A percentile compares a stretch with the other conserved stretches of the same genome.
These are phyloP conservation scores for Papilio aristodemus DNA, from an alignment of 1,140 invertebrate species.

Conservation along the genomic window DNA sequence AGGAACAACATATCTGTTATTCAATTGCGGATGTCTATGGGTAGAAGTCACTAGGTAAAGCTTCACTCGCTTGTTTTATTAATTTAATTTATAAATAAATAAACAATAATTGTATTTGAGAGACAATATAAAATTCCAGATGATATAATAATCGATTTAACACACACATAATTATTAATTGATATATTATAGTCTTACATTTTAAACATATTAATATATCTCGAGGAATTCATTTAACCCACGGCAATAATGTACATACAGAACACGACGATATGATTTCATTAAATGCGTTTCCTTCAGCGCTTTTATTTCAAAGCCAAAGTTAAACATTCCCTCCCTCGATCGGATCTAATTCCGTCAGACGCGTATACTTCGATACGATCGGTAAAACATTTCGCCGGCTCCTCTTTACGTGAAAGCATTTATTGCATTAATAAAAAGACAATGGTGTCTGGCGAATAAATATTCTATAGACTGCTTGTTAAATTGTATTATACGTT, in stretches of 20 bases:
- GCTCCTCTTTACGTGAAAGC: conserved; percentile 25
- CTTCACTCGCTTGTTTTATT: no score
- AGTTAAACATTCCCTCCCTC: conserved; percentile 1
- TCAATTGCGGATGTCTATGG: no score
- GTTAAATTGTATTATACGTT: conserved; percentile 23
- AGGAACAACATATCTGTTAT: no score
- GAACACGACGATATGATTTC: not conserved
- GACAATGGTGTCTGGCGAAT: conserved; percentile 29
- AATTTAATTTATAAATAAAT: no score
- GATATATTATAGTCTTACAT: no score
- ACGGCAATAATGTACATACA: not conserved
- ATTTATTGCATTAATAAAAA: conserved; percentile 32
- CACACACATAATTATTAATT: no score
- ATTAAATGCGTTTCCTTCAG: not conserved
- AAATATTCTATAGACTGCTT: conserved; percentile 21
- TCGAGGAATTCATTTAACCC: not conserved
- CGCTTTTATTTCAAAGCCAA: not conserved
- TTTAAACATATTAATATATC: no score
- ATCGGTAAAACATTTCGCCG: conserved; percentile 33
- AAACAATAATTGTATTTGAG: no score
- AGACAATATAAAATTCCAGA: no score
- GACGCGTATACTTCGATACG: conserved; percentile 39
- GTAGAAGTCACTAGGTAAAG: no score
- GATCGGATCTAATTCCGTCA: conserved; percentile 40
- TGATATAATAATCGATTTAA: no score